Conservation (phyloP, 2,888 invertebrate species). For the Sinohyriopsis cumingii region DNA sequence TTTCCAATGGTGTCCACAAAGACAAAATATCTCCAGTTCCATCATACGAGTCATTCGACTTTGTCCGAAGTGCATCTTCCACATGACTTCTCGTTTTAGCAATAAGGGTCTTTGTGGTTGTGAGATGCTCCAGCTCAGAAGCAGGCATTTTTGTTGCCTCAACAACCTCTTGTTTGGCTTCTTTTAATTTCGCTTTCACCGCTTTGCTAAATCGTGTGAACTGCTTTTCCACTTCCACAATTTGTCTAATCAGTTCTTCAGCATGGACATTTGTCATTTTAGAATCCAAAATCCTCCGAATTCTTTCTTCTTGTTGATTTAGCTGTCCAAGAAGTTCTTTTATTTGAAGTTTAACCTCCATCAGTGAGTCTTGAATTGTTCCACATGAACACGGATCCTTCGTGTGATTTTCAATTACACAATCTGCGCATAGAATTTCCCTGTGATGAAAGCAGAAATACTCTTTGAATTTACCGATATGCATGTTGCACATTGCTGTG, state of each 20-base stretch:
- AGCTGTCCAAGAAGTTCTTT: conserved; percentile 34
- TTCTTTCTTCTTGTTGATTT: conserved; percentile 31
- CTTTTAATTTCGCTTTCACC: conserved; percentile 32
- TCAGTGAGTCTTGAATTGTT: conserved; percentile 35
- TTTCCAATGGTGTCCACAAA: conserved; percentile 36
- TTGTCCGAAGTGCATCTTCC: conserved; percentile 23
- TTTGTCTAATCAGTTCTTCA: conserved; percentile 28
- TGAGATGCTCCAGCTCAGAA: conserved; percentile 23
- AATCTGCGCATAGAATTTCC: conserved; percentile 34
- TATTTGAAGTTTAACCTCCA: conserved; percentile 39
- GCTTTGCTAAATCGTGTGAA: conserved; percentile 33
- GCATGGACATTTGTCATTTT: conserved; percentile 29
- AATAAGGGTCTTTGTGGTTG: conserved; percentile 27
- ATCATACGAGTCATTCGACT: conserved; percentile 24
- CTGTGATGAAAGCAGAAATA: conserved; percentile 40
- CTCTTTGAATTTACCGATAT: conserved; percentile 37
- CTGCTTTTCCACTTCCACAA: conserved; percentile 34
- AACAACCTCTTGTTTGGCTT: conserved; percentile 31
- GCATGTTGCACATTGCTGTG: conserved; percentile 29
- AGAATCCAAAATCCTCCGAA: conserved; percentile 34
- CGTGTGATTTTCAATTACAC: conserved; percentile 33
- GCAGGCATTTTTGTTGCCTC: conserved; percentile 37
- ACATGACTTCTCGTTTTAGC: conserved; percentile 30
- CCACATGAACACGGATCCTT: conserved; percentile 36
- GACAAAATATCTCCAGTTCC: conserved; percentile 27